Evolutionary conservation across 2,888 invertebrate species (phyloP), one percentile per base, ranked within the genome.

Genomic region (Microdon myrmicae): DNA sequence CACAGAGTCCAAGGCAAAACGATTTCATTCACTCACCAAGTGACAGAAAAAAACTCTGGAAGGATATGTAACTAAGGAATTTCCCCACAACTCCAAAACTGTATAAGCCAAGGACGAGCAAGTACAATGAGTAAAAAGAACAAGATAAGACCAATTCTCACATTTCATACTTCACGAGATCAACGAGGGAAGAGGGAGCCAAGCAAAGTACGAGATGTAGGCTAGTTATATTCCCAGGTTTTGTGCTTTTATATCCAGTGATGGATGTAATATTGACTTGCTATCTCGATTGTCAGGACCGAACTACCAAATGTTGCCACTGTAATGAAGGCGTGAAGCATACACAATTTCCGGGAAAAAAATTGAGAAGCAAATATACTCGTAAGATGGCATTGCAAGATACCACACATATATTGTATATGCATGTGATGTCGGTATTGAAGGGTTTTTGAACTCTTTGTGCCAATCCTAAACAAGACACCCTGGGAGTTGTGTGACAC

Each of bases 211-310:
- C n/a, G n/a, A n/a, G n/a, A n/a, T n/a, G n/a, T n/a, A n/a, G n/a
- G n/a, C n/a, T n/a, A n/a, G n/a, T n/a, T n/a, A n/a, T n/a, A n/a
- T n/a, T n/a, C n/a, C n/a, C n/a, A n/a, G n/a, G n/a, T n/a, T n/a
- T n/a, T n/a, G n/a, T n/a, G n/a, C n/a, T 20, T 5, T 23, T 13
- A 17, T 23, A 17, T 26, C 34, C 17, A 8, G 14, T 56, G 44
- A 51, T 45, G 41, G 45, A 26, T 17, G 25, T 31, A 45, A 43
- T 8, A 53, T 47, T 25, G 44, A 59, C 48, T 39, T 55, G 35
- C 55, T 55, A 61, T 49, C 48, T 53, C 28, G 53, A 66, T 59
- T 66, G 64, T 54, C 59, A 44, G 19, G 48, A 37, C 37, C 53
- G 28, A 56, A 37, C 58, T 43, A 58, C 49, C 49, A 43, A 16